Percentiles rank a stretch among this genome's conserved stretches.
Evolutionary conservation across 2,113 vertebrate species (phyloP).

Genomic region (Ifrita kowaldi): DNA sequence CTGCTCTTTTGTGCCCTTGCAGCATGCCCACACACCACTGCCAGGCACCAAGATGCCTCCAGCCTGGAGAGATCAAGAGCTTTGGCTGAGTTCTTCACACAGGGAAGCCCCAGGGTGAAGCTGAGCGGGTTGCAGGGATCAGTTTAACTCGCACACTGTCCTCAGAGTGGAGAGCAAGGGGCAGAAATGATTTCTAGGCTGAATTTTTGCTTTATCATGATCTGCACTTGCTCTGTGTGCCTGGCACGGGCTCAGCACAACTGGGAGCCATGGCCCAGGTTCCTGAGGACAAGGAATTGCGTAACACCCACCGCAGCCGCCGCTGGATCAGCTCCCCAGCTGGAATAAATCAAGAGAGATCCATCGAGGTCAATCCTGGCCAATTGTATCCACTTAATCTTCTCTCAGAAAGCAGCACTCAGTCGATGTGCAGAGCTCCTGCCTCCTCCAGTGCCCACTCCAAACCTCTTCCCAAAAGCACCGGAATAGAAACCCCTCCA

Average conservation of each 20-base stretch:
- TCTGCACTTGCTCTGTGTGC: background rate
- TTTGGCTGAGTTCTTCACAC: background rate
- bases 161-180: background rate
- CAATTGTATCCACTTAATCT: background rate
- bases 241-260: background rate
- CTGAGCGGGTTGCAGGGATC: background rate
- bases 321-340: background rate
- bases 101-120: background rate
- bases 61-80: background rate
- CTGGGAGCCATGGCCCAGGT: background rate
- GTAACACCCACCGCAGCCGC: accelerated
- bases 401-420: background rate
- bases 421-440: background rate
- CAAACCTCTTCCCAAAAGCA: background rate
- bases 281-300: background rate
- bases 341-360: background rate
- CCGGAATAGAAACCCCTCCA: background rate
- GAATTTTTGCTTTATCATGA: background rate
- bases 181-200: background rate
- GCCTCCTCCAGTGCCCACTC: background rate
- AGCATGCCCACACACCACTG: accelerated
- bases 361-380: constrained; percentile 23
- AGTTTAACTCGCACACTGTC: background rate
- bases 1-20: background rate
- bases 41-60: background rate